Base-by-base conservation (phyloP, 2,113 vertebrate genomes). In the Xiphophorus hellerii region DNA sequence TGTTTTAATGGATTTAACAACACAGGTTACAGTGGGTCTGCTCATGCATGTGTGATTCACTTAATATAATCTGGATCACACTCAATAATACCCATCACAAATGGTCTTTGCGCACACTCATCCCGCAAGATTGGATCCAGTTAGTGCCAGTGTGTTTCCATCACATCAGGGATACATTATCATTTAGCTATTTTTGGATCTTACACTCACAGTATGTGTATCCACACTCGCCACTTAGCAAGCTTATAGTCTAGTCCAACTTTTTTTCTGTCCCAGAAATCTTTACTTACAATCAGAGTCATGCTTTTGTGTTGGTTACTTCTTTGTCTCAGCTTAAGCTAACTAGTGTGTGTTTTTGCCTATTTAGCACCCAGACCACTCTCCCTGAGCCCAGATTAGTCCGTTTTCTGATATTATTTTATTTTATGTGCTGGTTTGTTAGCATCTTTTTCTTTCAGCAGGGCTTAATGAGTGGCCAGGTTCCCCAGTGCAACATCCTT, bases 381-480 rank as follows among this genome's bases (percentile, higher is more conserved):
- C 48, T 65, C 31, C 22, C 51, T 61, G 75, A 84, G 75, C 73
- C 71, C 54, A 39, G 72, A 80, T 89, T 78, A 81, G 58, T 71
- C 62, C 31, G 76, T 62, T 76, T 76, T 61, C 17, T 4, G 1
- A 74, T 78, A 54, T 77, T 76, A 25, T 42, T 15, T 42, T 42
- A 5, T 62, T 78, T 68, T 22, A 37, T 51, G 0, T 8, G 39
- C 75, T 67, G 42, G 73, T 77, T 87, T 88, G 89, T 92, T 83
- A 81, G 81, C 82, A 75, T 58, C 54, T 84, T 72, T 58, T 39
- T 17, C 70, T 66, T 82, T 9, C 35, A 73, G 80, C 66, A 17
- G 58, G 85, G 85, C 11, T 64, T 31, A 25, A 22, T 62, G 28
- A 54, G 5, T 54, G 48, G 20, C 2, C 5, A 20, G 48, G 7